Base-by-base conservation (phyloP, 2,888 invertebrate species). In the Iphiclides podalirius region DNA sequence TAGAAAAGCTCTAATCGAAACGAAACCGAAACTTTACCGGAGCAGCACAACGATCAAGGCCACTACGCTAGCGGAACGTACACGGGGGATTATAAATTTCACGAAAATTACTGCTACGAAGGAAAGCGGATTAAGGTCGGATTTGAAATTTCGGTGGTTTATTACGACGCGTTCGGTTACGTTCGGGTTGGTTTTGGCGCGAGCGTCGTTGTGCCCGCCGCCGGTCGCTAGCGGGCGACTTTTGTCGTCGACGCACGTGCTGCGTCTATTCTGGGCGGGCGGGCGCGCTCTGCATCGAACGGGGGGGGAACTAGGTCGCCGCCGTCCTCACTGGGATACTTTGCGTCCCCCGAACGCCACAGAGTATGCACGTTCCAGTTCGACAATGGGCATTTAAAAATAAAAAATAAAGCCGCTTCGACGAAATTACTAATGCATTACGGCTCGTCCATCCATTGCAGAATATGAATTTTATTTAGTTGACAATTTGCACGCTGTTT, bases 181-280 rank as follows among this genome's bases (percentile, higher is more conserved):
- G 55, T 58, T 43, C 51, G n/a, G 54, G 36, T 43, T 33, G 6
- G 12, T 42, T 49, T 49, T 15, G 48, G 37, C 48, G 48, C 42
- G 48, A 36, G 64, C 54, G 63, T 52, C 55, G 43, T n/a, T 46
- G 58, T 33, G 54, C 52, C 55, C 54, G 52, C 57, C 55, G 61
- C 57, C 54, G 53, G 44, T 53, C 55, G 60, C 59, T 57, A 52
- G 60, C 51, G 55, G 38, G 47, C 86, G 84, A 80, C 75, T 74
- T 79, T 66, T 81, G 75, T 72, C 73, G 62, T 62, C 68, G 80
- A 79, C 86, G 83, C 87, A 86, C 87, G 85, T 87, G 88, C 85
- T 84, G 77, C 81, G 80, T 86, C 87, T 88, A 88, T 88, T 87
- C 83, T 79, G 81, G 84, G 72, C 69, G 70, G 72, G 70, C 73